Conservation (phyloP, 2,797 vertebrate species). For the Myotis myotis region DNA sequence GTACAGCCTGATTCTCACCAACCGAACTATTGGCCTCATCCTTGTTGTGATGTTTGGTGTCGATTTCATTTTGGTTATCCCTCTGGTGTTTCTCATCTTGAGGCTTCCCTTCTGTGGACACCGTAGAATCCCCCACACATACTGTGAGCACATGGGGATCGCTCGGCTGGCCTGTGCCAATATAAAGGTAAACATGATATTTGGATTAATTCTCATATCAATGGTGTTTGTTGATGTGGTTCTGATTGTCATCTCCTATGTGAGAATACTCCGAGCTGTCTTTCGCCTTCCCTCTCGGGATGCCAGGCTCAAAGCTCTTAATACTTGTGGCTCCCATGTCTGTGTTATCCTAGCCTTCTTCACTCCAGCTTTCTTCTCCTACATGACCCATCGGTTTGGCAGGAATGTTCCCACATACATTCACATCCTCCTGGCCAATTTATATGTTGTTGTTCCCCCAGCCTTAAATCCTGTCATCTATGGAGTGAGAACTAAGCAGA, state of each 20-base stretch:
- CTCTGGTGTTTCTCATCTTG: conserved; percentile 42
- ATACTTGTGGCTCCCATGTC: conserved; percentile 56
- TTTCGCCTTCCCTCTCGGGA: conserved; percentile 28
- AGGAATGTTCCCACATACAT: background rate
- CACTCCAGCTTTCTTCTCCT: conserved; percentile 56
- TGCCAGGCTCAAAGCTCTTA: conserved; percentile 64
- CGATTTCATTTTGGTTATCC: conserved; percentile 21
- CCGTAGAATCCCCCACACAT: conserved; percentile 45
- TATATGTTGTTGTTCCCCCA: conserved; percentile 45
- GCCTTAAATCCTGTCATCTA: conserved; percentile 67
- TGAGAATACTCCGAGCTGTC: conserved; percentile 59
- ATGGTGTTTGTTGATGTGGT: conserved; percentile 62
- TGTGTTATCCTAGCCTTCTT: conserved; percentile 61
- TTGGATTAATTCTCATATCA: conserved; percentile 74
- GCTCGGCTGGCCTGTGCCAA: conserved; percentile 50
- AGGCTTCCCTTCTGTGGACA: conserved; percentile 52
- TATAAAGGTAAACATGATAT: conserved; percentile 78
- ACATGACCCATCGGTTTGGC: conserved; percentile 40
- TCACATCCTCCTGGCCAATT: conserved; percentile 50
- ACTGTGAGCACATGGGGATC: conserved; percentile 70
- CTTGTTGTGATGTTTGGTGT: background rate
- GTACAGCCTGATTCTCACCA: conserved; percentile 81
- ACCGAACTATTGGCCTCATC: conserved; percentile 53
- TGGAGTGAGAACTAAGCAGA: no score
- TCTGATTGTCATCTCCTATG: conserved; percentile 42